Base-by-base conservation (phyloP, 64 coral and sea anemone genomes). In the Stichodactyla helianthus region DNA sequence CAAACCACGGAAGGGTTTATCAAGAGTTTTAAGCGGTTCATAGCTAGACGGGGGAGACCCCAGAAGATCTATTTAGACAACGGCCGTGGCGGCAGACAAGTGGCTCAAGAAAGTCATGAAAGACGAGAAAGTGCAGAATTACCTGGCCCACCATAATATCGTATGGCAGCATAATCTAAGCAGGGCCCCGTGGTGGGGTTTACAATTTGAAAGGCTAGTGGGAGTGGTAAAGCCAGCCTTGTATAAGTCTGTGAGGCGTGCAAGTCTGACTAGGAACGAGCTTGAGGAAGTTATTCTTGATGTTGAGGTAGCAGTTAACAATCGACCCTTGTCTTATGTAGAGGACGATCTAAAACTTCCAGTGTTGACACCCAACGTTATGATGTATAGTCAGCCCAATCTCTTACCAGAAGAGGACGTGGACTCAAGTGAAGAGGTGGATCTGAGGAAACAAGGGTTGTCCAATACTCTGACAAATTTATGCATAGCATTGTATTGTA, bases 381-480 rank as follows among this genome's bases (percentile, higher is more conserved):
- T 89, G 59, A 23, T 82, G 88, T 83, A 62, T 31, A 65, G 58
- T 6, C 28, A 81, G 51, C 53, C 79, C 1, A 89, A 59, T 50
- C 31, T 53, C 56, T 19, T 89, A 50, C 88, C 88, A 14, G 80
- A 89, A 84, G 20, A 80, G n/a, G 3, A 22, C 0, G 50, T 31
- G 54, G 35, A 88, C 62, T 11, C 20, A 7, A 4, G 10, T 10
- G 83, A 90, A 12, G 68, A 78, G 9, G 12, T 51, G 16, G 67
- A 89, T 59, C 52, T 89, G 9, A 51, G 81, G 51, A 89, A 77
- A n/a, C n/a, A n/a, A n/a, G n/a, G n/a, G n/a, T n/a, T n/a, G n/a
- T n/a, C n/a, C n/a, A n/a, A n/a, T n/a, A n/a, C n/a, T n/a, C n/a
- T n/a, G n/a, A n/a, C n/a, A n/a, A n/a, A n/a, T n/a, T n/a, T n/a